Evolutionary conservation across 35 echinoderm and acorn worm species (phyloP).

Genomic region (Diadema setosum): DNA sequence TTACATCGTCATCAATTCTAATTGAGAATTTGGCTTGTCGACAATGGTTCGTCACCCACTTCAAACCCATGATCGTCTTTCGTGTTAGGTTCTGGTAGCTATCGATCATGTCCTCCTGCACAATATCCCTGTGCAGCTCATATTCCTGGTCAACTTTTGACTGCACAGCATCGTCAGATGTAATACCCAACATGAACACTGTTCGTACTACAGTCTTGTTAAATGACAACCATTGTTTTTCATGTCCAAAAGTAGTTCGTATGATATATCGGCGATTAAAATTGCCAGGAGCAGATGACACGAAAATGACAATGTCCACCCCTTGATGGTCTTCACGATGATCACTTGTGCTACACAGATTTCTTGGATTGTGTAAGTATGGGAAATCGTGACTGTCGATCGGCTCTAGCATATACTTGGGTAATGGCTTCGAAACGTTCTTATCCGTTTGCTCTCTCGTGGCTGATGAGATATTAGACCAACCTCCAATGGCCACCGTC

Average conservation of each 20-base stretch:
- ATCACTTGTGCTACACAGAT: neutral
- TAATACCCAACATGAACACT: neutral
- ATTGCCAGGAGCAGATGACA: neutral
- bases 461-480: no score
- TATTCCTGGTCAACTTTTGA: neutral
- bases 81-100: slow-evolving; percentile 43
- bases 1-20: slow-evolving; percentile 68
- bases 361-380: neutral
- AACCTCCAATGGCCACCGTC: no score
- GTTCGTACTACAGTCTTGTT: neutral
- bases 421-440: no score
- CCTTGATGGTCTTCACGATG: neutral
- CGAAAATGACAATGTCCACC: slow-evolving; percentile 5
- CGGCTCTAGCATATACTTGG: neutral
- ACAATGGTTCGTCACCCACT: slow-evolving; percentile 34
- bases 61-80: slow-evolving; percentile 56
- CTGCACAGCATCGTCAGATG: neutral
- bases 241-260: slow-evolving; percentile 2
- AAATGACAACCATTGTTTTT: neutral
- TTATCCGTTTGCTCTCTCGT: no score
- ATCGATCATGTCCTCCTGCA: slow-evolving; percentile 38
- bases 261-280: neutral
- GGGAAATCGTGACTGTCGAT: neutral
- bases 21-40: slow-evolving; percentile 10
- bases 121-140: neutral